phyloP scores from a whole-genome alignment of 2,888 invertebrate species.

The Nephrotoma guestfalica region DNA sequence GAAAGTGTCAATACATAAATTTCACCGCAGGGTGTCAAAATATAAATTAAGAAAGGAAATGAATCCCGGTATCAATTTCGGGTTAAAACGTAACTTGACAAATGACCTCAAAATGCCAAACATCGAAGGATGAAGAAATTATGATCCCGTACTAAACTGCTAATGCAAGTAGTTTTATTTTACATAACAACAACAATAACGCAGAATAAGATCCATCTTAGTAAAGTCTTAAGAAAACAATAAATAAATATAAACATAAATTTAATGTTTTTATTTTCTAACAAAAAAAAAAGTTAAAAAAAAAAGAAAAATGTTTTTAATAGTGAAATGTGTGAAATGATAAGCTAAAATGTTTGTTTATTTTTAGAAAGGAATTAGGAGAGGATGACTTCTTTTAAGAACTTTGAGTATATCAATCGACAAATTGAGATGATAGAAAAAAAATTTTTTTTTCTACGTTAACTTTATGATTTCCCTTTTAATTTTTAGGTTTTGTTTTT shows the following conservation, averaged over 20 bases:
- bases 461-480: constrained; percentile 1
- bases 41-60: background rate
- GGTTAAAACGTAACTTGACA: background rate
- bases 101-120: background rate
- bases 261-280: background rate
- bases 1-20: background rate
- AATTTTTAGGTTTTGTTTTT: background rate
- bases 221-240: background rate
- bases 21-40: background rate
- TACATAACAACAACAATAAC: background rate
- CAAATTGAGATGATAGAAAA: background rate
- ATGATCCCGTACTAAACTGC: background rate
- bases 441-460: background rate
- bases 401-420: constrained; percentile 3
- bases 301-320: background rate
- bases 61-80: background rate
- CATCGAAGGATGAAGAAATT: background rate
- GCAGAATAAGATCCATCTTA: background rate
- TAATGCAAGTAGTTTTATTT: background rate
- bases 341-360: constrained; percentile 4
- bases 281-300: background rate
- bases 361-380: constrained; percentile 1
- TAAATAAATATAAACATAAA: background rate
- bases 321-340: constrained; percentile 2
- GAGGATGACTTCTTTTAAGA: background rate